Evolutionary conservation across 2,888 invertebrate genomes (phyloP), one percentile per base, ranked within the genome.

Genomic region (Tetranychus truncatus): DNA sequence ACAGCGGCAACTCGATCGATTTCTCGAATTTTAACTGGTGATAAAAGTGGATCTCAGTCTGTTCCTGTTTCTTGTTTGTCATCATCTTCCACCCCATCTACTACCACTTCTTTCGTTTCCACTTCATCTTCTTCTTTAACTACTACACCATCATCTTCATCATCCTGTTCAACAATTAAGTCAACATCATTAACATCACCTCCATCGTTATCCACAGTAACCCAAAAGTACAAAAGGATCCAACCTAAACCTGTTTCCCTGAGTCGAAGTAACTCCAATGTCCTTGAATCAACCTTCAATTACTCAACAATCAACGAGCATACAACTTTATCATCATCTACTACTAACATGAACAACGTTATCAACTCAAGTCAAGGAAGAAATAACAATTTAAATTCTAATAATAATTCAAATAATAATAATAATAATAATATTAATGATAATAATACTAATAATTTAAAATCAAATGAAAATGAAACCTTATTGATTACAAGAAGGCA

Each of bases 171-270:
- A 72, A 24, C 45, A 45, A 45, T n/a, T 9, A 44, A 45, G 46
- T n/a, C 45, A 21, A 20, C 6, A 69, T 69, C 69, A 69, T 11
- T 69, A 20, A 20, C 45, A 72, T 46, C 45, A 45, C 45, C 20
- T 45, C n/a, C 45, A 72, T 45, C 45, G 20, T 21, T n/a, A 18
- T 11, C 45, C 20, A 18, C 45, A 44, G 45, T 72, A 45, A 72
- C 69, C 69, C 69, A 24, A 78, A 85, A 85, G 82, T 85, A 85
- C 83, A 85, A 85, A 83, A 82, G 82, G 78, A 85, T 85, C 80
- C 85, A 85, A 80, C 85, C 85, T 78, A 85, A 85, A 81, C 82
- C 82, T 74, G 80, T 80, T 79, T 83, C 82, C 82, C 83, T 73
- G 34, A 73, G 72, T 74, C 73, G 75, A 18, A 73, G 73, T n/a